Percentiles rank a stretch among this genome's conserved stretches.
Conservation (phyloP, 2,888 invertebrate species). For the Allygus modestus region DNA sequence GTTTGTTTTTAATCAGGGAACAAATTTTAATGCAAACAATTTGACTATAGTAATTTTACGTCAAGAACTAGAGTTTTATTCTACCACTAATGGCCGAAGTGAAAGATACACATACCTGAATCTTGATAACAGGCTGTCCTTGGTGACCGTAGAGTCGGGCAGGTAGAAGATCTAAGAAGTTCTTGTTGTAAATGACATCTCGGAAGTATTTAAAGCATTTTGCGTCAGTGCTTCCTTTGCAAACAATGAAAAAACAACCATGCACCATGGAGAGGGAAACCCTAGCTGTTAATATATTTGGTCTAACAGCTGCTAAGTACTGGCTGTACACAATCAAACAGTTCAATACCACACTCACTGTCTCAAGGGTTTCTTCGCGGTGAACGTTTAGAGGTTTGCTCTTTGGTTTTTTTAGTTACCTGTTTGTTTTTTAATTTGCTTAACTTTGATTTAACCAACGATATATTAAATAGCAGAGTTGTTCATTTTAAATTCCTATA, state of each 20-base stretch:
- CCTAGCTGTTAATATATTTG: constrained; percentile 16
- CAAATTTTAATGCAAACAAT: too few species aligned
- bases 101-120: too few species aligned
- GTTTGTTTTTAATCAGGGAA: too few species aligned
- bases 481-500: too few species aligned
- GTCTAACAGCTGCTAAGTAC: constrained; percentile 20
- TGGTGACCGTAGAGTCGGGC: not conserved
- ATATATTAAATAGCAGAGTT: too few species aligned
- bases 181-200: constrained; percentile 23
- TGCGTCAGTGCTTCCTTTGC: constrained; percentile 31
- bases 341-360: not conserved
- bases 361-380: not conserved
- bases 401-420: not conserved
- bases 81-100: too few species aligned
- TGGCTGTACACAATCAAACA: not conserved
- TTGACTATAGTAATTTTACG: too few species aligned
- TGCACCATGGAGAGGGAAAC: constrained; percentile 11
- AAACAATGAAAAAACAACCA: constrained; percentile 4
- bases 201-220: constrained; percentile 23
- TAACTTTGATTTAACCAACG: too few species aligned
- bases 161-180: not conserved
- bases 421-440: too few species aligned
- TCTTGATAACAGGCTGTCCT: not conserved
- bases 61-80: too few species aligned
- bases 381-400: not conserved